Conservation (phyloP, 2,888 invertebrate genomes). For the Lumbricus terrestris region DNA sequence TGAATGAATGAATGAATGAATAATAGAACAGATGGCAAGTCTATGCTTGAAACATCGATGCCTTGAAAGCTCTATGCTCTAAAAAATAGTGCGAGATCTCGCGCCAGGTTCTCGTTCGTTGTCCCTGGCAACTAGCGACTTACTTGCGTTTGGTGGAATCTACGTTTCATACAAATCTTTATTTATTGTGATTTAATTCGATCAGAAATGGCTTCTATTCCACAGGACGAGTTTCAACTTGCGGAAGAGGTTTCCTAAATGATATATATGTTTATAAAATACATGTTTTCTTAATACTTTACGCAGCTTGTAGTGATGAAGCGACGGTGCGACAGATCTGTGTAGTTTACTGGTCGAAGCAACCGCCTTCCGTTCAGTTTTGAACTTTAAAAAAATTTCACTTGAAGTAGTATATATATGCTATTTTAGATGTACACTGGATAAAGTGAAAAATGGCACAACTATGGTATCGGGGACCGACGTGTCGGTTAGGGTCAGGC, state of each 20-base stretch:
- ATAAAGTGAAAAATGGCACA: background rate
- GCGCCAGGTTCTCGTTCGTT: background rate
- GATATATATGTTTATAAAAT: background rate
- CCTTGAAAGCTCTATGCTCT: background rate
- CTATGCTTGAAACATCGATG: no score
- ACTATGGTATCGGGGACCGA: no score
- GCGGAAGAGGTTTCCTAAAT: background rate
- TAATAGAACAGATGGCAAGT: no score
- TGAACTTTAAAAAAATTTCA: background rate
- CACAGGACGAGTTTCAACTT: conserved; percentile 8
- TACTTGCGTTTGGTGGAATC: background rate
- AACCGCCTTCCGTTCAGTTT: background rate
- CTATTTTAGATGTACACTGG: background rate
- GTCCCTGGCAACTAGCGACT: background rate
- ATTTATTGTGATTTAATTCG: background rate
- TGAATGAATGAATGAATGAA: no score
- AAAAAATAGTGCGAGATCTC: background rate
- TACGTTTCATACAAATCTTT: background rate
- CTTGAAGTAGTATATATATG: background rate
- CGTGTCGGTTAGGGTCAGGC: no score
- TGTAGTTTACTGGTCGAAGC: background rate
- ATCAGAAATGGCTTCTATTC: conserved; percentile 13
- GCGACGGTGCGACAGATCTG: background rate
- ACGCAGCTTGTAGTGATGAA: background rate
- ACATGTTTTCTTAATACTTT: background rate